These are phyloP conservation scores for Callospermophilus lateralis DNA, from an alignment of 2,113 vertebrate genomes.

Conservation along the genomic window DNA sequence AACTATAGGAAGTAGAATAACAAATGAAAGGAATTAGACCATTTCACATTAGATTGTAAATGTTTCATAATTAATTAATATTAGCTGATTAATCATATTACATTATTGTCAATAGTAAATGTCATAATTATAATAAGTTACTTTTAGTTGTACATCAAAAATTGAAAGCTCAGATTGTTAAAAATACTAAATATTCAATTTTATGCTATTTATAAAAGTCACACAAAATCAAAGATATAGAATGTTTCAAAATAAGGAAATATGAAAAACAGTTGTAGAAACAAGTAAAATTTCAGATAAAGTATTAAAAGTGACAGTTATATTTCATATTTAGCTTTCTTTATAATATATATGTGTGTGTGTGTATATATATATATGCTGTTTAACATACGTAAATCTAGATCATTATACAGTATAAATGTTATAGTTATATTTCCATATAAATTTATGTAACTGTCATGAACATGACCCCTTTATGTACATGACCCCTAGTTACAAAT, in stretches of 20 bases:
- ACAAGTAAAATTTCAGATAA: slow-evolving; percentile 23
- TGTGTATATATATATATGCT: background rate
- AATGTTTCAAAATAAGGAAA: slow-evolving; percentile 3
- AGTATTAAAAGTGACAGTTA: background rate
- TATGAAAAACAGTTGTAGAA: slow-evolving; percentile 2
- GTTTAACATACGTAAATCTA: background rate
- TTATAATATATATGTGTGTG: background rate
- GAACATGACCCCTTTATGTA: background rate
- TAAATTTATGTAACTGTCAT: background rate
- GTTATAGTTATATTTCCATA: background rate
- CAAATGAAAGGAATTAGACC: background rate
- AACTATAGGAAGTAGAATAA: background rate
- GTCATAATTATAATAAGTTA: background rate
- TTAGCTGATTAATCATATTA: background rate
- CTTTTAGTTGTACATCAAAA: slow-evolving; percentile 32
- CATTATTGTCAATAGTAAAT: background rate
- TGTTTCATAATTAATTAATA: background rate
- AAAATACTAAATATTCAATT: slow-evolving; percentile 1
- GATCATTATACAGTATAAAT: background rate
- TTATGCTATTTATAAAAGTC: background rate
- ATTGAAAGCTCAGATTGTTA: background rate
- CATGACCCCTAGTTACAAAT: slow-evolving; percentile 8
- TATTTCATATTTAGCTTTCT: slow-evolving; percentile 2
- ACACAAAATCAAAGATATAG: slow-evolving; percentile 15
- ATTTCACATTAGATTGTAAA: background rate